These are phyloP conservation scores for Diorhabda elongata DNA, from an alignment of 1,140 invertebrate genomes.

Conservation along the genomic window DNA sequence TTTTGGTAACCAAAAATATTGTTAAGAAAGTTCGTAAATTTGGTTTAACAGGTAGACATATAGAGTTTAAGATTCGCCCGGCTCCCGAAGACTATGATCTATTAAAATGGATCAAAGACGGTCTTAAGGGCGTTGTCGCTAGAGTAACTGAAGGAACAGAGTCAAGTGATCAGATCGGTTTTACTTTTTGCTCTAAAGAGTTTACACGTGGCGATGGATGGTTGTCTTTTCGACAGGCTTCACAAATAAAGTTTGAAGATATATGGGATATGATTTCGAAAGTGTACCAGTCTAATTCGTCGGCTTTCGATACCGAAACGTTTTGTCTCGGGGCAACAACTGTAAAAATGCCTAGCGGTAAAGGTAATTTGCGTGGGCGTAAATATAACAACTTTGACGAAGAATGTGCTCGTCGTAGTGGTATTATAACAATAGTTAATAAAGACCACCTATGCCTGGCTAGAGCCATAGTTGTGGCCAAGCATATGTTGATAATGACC, in stretches of 20 bases:
- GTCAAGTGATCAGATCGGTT: neutral
- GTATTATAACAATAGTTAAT: conserved; percentile 13
- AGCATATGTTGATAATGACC: conserved; percentile 3
- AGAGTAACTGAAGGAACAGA: conserved; percentile 7
- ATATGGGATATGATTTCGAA: too few relatives aligned
- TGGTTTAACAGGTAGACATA: neutral
- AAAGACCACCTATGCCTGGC: conserved; percentile 18
- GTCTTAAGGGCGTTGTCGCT: neutral
- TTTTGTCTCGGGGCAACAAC: conserved; percentile 2
- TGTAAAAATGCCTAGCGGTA: neutral
- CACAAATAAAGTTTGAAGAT: too few relatives aligned
- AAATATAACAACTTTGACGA: conserved; percentile 18
- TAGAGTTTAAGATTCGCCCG: neutral
- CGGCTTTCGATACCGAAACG: neutral
- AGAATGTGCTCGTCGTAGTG: conserved; percentile 8
- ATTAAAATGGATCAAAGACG: neutral
- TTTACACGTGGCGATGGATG: neutral
- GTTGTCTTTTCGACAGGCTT: neutral
- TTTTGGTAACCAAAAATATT: neutral
- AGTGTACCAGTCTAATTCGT: too few relatives aligned
- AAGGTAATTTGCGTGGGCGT: neutral
- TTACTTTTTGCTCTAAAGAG: neutral
- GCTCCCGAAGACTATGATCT: neutral
- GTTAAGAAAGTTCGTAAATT: conserved; percentile 1
- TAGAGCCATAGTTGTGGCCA: conserved; percentile 15